Conservation (phyloP, 2,797 vertebrate genomes). For the Pseudomugil gertrudae region DNA sequence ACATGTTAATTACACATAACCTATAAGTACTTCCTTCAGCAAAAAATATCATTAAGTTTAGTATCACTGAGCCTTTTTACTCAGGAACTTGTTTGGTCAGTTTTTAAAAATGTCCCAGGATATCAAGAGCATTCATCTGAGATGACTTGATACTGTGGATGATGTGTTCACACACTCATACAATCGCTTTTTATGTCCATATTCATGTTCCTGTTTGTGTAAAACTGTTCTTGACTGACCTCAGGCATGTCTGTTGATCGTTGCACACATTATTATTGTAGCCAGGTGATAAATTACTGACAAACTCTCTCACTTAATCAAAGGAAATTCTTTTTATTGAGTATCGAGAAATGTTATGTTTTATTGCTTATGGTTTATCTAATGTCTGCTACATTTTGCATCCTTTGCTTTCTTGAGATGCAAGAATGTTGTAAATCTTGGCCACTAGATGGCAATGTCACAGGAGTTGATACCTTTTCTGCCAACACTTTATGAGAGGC, state of each 20-base stretch:
- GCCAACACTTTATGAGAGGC: too few species aligned
- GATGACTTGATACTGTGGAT: slow-evolving; percentile 25
- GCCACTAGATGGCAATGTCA: too few species aligned
- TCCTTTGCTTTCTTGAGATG: too few species aligned
- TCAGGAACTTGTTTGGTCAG: slow-evolving; percentile 41
- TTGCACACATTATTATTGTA: neutral
- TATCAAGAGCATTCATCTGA: slow-evolving; percentile 32
- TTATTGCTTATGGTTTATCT: too few species aligned
- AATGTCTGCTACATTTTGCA: too few species aligned
- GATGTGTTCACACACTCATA: neutral
- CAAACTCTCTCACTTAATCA: too few species aligned
- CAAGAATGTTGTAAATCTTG: too few species aligned
- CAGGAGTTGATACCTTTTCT: too few species aligned
- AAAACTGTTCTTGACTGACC: neutral
- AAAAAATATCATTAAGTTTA: neutral
- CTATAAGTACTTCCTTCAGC: neutral
- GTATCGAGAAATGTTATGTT: too few species aligned
- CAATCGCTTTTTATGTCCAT: neutral
- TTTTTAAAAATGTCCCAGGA: slow-evolving; percentile 13
- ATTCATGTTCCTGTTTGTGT: neutral
- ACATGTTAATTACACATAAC: neutral
- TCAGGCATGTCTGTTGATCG: neutral
- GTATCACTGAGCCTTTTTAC: neutral
- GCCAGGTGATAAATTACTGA: too few species aligned
- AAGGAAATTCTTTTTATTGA: too few species aligned